phyloP scores from a whole-genome alignment of 2,888 invertebrate species.

The Rhagophthalmus giganteus region DNA sequence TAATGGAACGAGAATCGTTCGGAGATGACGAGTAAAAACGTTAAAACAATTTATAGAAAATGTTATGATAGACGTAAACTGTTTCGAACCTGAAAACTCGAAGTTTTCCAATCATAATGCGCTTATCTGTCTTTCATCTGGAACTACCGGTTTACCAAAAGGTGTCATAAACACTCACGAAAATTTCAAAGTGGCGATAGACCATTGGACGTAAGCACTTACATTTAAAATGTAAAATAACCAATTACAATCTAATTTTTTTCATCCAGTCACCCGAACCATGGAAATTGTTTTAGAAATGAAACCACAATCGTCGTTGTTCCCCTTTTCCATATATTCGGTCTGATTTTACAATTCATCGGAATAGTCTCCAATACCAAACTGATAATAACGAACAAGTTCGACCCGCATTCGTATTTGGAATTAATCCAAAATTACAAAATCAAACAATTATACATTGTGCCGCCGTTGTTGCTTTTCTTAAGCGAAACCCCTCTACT shows the following conservation, averaged over 20 bases:
- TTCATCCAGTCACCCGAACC: too few species aligned
- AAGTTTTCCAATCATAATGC: too few species aligned
- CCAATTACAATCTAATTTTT: too few species aligned
- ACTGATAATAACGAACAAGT: slow-evolving; percentile 62
- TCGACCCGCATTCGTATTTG: slow-evolving; percentile 70
- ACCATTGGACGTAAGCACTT: not conserved
- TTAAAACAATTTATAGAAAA: not conserved
- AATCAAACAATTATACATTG: slow-evolving; percentile 68
- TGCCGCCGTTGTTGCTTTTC: slow-evolving; percentile 79
- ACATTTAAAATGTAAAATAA: too few species aligned
- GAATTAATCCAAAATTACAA: slow-evolving; percentile 67
- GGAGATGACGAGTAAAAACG: too few species aligned
- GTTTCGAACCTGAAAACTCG: too few species aligned
- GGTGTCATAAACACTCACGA: slow-evolving; percentile 65
- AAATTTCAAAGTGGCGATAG: slow-evolving; percentile 46
- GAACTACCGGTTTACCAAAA: slow-evolving; percentile 71
- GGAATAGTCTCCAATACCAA: slow-evolving; percentile 51
- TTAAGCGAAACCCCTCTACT: slow-evolving; percentile 77
- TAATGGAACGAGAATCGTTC: too few species aligned
- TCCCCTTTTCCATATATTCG: slow-evolving; percentile 79
- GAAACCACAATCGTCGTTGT: slow-evolving; percentile 61
- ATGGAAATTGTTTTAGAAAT: slow-evolving; percentile 33
- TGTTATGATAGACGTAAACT: too few species aligned
- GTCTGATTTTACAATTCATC: slow-evolving; percentile 65
- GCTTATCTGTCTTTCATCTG: slow-evolving; percentile 64